Percentiles rank a stretch among this genome's conserved stretches.
These are phyloP conservation scores for Ditylenchus weischeri DNA, from an alignment of 2,888 invertebrate genomes.

Conservation along the genomic window DNA sequence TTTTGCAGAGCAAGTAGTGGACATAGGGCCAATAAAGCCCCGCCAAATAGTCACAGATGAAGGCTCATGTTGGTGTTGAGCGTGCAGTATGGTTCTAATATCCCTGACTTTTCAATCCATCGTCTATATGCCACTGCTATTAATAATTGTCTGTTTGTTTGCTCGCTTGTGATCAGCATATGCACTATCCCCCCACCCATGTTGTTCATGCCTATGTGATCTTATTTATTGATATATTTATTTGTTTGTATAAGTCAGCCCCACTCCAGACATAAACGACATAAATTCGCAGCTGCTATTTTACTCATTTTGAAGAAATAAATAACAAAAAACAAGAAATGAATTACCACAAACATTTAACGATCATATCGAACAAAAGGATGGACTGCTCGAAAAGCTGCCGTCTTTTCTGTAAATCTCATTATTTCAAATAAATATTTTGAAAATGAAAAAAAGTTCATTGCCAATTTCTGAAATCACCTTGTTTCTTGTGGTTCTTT, in stretches of 20 bases:
- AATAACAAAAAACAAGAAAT: no score
- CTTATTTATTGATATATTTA: conserved; percentile 1
- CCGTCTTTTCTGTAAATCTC: no score
- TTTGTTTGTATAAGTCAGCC: not conserved
- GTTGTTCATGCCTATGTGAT: conserved; percentile 3
- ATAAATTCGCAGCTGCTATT: no score
- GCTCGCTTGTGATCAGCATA: not conserved
- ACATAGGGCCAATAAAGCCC: conserved; percentile 56
- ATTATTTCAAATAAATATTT: no score
- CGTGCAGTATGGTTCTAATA: not conserved
- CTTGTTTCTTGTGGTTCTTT: no score
- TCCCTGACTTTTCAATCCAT: not conserved
- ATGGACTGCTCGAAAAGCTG: no score
- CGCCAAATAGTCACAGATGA: conserved; percentile 58
- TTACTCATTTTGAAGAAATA: no score
- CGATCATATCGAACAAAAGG: no score
- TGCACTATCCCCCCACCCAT: not conserved
- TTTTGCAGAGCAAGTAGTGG: conserved; percentile 48
- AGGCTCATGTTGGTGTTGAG: conserved; percentile 57
- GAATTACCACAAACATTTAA: no score
- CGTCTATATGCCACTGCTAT: not conserved
- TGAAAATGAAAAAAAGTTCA: no score
- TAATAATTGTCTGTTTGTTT: not conserved
- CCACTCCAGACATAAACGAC: not conserved
- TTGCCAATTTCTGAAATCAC: no score